These are phyloP conservation scores for Apis laboriosa DNA, from an alignment of 1,140 invertebrate species.

Conservation along the genomic window DNA sequence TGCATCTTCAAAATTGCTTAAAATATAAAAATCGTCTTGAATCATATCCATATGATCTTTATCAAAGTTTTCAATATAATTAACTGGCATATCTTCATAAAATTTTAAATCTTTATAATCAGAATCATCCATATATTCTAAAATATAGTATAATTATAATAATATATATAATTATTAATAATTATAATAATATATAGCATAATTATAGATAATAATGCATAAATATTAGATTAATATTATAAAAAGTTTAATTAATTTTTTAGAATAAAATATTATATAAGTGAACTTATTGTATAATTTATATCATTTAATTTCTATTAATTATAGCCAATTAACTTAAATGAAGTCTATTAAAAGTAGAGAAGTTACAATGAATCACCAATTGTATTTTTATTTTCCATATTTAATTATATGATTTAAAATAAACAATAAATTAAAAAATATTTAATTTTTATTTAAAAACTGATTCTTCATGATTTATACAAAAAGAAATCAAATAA, in stretches of 20 bases:
- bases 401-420: neutral
- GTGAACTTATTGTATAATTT: neutral
- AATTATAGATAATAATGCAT: too few relatives aligned
- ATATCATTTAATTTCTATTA: slow-evolving; percentile 38
- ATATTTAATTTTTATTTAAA: neutral
- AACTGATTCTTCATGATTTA: neutral
- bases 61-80: slow-evolving; percentile 38
- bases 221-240: neutral
- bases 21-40: slow-evolving; percentile 69
- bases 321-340: slow-evolving; percentile 52
- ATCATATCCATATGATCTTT: slow-evolving; percentile 22
- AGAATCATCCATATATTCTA: slow-evolving; percentile 71
- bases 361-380: slow-evolving; percentile 1
- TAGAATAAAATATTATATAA: slow-evolving; percentile 4
- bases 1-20: slow-evolving; percentile 53
- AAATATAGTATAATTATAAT: neutral
- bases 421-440: neutral
- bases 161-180: too few relatives aligned
- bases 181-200: neutral
- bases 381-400: neutral
- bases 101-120: slow-evolving; percentile 69
- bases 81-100: slow-evolving; percentile 62
- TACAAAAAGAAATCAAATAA: neutral
- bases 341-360: slow-evolving; percentile 34
- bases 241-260: neutral